Percentiles rank a stretch among this genome's conserved stretches.
Conservation (phyloP, 2,888 invertebrate species). For the Xylota segnis region DNA sequence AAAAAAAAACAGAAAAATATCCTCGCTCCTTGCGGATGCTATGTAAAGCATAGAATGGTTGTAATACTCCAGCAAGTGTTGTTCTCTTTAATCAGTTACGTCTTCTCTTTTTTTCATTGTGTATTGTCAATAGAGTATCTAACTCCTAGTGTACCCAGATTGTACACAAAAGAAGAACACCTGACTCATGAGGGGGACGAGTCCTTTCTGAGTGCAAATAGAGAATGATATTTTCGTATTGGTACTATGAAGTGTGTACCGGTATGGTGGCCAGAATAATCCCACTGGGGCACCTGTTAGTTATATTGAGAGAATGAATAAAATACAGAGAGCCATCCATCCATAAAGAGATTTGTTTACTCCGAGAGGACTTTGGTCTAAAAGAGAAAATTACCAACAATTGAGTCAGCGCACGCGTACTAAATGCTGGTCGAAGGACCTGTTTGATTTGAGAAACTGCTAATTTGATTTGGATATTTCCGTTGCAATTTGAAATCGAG, state of each 20-base stretch:
- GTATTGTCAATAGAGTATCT: not conserved
- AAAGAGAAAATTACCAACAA: conserved; percentile 21
- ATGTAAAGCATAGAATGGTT: not conserved
- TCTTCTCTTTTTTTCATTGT: conserved; percentile 30
- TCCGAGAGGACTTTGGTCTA: conserved; percentile 43
- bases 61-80: not conserved
- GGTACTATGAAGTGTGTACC: conserved; percentile 15
- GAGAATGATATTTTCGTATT: conserved; percentile 2
- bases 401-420: conserved; percentile 26
- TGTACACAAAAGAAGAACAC: conserved; percentile 17
- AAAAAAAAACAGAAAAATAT: conserved; percentile 17
- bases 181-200: conserved; percentile 16
- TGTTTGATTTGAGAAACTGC: conserved; percentile 53
- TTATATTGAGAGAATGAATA: conserved; percentile 30
- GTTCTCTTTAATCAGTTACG: conserved; percentile 29
- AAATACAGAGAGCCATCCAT: not conserved
- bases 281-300: conserved; percentile 64
- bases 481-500: conserved; percentile 25
- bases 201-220: conserved; percentile 7
- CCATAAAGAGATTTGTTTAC: not conserved
- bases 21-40: conserved; percentile 21
- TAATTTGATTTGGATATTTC: not conserved
- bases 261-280: conserved; percentile 22
- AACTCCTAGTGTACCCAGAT: not conserved
- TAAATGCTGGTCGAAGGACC: conserved; percentile 20